Evolutionary conservation across 2,113 vertebrate genomes (phyloP), one percentile per base, ranked within the genome.

Genomic region (Canis aureus): DNA sequence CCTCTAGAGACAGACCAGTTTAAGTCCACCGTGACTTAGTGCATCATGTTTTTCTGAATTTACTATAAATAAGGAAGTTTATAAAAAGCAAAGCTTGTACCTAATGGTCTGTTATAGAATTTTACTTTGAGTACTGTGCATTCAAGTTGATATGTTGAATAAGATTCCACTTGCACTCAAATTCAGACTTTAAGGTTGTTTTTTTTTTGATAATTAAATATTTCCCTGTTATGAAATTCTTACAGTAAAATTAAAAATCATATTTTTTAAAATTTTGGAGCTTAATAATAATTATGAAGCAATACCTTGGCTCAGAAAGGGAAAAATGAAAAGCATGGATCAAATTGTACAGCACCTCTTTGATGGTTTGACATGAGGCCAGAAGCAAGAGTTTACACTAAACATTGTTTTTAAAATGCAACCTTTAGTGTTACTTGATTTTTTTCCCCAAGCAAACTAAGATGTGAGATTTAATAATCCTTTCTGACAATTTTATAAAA

Each of bases 401-500:
- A 96, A 86, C 2, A 25, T 91, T 97, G 74, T 85, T 97, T 97
- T 95, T 74, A 95, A 97, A 97, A 96, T 84, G 35, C 87, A 98
- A 88, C 69, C 80, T 91, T 96, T 94, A 60, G 22, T 80, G 57
- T 96, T 90, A 89, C 81, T 94, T 87, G 64, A 95, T 87, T 91
- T 96, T 90, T 90, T 78, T 51, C 73, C 59, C 79, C 59, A 91
- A 96, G 89, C 32, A 94, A 96, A 86, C 35, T 83, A 92, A 92
- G 80, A 94, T 92, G 79, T 88, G n/a, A 87, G 92, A 94, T 96
- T 80, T 95, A 96, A 96, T 95, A 95, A 95, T 95, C n/a, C 69
- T 10, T 67, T 97, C 43, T 92, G 96, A 97, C 80, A 96, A 67
- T 96, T 94, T 96, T 94, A 94, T 95, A 96, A 95, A 93, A 97